Conservation (phyloP, 2,888 invertebrate species). For the Chrysolina oricalcia region DNA sequence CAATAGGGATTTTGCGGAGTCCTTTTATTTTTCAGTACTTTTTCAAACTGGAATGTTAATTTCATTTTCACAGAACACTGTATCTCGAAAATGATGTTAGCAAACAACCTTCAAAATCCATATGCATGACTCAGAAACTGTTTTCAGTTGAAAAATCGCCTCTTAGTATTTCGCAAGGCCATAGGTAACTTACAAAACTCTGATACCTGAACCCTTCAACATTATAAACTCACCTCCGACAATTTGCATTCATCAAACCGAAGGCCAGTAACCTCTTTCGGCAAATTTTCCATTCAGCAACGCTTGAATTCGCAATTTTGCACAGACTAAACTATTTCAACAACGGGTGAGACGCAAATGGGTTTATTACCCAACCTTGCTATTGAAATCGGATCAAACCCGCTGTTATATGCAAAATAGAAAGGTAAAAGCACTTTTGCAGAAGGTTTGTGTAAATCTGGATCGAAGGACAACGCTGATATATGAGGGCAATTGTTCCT, state of each 20-base stretch:
- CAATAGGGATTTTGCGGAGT: too few relatives aligned
- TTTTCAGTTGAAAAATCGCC: neutral
- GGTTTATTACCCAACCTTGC: slow-evolving; percentile 57
- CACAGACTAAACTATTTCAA: slow-evolving; percentile 46
- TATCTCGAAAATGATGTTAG: neutral
- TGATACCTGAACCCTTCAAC: slow-evolving; percentile 5
- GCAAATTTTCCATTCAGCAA: slow-evolving; percentile 31
- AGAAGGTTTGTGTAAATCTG: slow-evolving; percentile 60
- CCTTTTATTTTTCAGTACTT: too few relatives aligned
- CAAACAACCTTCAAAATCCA: neutral
- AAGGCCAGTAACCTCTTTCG: slow-evolving; percentile 20
- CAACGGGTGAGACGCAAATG: slow-evolving; percentile 55
- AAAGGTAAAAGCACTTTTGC: slow-evolving; percentile 52
- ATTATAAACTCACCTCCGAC: slow-evolving; percentile 6
- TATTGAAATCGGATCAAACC: slow-evolving; percentile 50
- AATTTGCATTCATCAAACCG: slow-evolving; percentile 12
- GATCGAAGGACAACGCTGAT: slow-evolving; percentile 65
- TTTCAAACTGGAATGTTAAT: neutral
- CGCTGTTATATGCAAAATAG: slow-evolving; percentile 50
- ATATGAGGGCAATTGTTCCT: slow-evolving; percentile 69
- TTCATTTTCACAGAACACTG: neutral
- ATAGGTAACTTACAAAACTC: slow-evolving; percentile 1
- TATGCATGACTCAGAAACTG: neutral
- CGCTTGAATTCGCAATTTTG: slow-evolving; percentile 38
- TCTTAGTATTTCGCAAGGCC: neutral